Percentiles rank a stretch among this genome's conserved stretches.
Evolutionary conservation across 2,113 vertebrate genomes (phyloP).

Genomic region (Tor tambroides): DNA sequence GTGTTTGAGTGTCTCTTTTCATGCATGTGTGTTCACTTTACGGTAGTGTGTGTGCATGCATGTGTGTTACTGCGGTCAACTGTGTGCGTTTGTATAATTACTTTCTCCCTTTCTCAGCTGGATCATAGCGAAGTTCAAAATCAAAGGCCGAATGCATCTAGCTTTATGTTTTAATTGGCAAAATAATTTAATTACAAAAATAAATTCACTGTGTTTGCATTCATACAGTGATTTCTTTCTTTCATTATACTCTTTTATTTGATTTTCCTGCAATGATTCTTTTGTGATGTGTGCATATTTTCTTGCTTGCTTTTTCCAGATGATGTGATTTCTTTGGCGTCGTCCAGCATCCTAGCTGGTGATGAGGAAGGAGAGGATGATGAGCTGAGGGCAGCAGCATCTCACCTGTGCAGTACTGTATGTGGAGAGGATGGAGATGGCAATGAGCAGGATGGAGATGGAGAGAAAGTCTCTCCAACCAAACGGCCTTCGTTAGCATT

Average conservation of each 20-base stretch:
- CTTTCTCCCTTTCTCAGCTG: conserved; percentile 11
- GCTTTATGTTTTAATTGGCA: conserved; percentile 40
- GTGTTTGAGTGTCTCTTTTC: neutral
- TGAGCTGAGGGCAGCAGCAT: conserved; percentile 85
- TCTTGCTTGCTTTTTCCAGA: conserved; percentile 48
- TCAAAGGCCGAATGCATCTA: conserved; percentile 38
- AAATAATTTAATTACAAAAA: neutral
- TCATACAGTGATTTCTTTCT: neutral
- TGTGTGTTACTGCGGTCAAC: neutral
- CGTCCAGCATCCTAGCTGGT: conserved; percentile 51
- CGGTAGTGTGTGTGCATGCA: neutral
- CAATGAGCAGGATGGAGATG: conserved; percentile 23
- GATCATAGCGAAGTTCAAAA: conserved; percentile 13
- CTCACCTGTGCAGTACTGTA: conserved; percentile 81
- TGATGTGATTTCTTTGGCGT: conserved; percentile 68
- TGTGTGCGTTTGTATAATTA: conserved; percentile 40
- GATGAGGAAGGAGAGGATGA: conserved; percentile 83
- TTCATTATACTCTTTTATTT: neutral
- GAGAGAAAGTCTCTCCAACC: conserved; percentile 45
- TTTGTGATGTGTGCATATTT: neutral
- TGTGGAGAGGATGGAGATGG: conserved; percentile 37
- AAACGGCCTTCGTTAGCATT: conserved; percentile 78
- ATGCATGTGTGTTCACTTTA: conserved; percentile 9
- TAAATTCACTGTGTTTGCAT: conserved; percentile 23
- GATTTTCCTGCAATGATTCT: conserved; percentile 10